phyloP scores from a whole-genome alignment of 2,797 vertebrate genomes.

The Iguana delicatissima region DNA sequence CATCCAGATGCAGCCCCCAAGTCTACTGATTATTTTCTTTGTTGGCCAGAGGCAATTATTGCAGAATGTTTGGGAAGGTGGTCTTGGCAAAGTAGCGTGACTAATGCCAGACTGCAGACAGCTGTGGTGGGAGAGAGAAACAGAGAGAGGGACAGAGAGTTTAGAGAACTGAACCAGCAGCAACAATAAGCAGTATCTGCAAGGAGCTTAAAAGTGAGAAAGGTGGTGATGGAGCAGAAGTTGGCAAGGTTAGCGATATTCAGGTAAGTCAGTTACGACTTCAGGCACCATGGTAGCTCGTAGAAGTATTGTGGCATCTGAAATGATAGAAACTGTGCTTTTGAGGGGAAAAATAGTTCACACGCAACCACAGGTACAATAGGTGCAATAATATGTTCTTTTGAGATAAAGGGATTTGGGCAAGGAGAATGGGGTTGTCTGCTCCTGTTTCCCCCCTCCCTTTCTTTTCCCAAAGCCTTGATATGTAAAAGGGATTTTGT shows the following conservation, averaged over 20 bases:
- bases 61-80: conserved; percentile 15
- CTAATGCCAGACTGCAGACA: conserved; percentile 11
- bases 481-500: background rate
- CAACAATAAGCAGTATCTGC: background rate
- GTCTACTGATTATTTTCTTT: background rate
- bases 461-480: background rate
- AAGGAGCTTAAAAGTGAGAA: background rate
- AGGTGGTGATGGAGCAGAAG: background rate
- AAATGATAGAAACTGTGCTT: fast-evolving
- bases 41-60: background rate
- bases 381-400: background rate
- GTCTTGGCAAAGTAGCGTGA: background rate
- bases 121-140: background rate
- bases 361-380: fast-evolving
- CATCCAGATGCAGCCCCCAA: background rate
- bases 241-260: background rate
- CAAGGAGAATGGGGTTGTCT: background rate
- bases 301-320: background rate
- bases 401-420: background rate
- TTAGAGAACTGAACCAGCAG: conserved; percentile 6
- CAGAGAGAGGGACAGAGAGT: background rate
- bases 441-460: background rate
- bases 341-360: fast-evolving
- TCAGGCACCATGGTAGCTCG: background rate
- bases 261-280: background rate